These are phyloP conservation scores for Tetranychus piercei DNA, from an alignment of 2,888 invertebrate genomes.

Conservation along the genomic window DNA sequence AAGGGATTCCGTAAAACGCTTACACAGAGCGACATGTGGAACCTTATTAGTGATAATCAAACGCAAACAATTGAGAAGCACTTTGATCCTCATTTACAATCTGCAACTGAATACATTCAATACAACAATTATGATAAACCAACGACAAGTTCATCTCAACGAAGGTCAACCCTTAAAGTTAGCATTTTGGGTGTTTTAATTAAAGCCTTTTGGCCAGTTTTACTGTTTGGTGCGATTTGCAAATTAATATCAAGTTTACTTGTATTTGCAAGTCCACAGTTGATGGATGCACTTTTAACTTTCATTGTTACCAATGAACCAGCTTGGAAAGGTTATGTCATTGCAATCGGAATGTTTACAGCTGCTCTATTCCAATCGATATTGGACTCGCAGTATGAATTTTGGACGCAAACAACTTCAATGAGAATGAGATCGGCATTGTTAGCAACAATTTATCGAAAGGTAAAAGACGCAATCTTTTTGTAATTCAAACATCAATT, in stretches of 20 bases:
- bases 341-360: not conserved
- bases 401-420: not conserved
- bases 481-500: not conserved
- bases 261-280: not conserved
- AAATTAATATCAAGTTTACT: not conserved
- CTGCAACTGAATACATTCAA: not conserved
- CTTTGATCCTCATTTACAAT: not conserved
- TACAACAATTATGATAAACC: not conserved
- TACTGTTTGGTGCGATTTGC: not conserved
- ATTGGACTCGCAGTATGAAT: not conserved
- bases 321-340: not conserved
- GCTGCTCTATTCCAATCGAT: not conserved
- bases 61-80: not conserved
- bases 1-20: conserved; percentile 18
- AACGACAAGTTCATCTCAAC: not conserved
- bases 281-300: not conserved
- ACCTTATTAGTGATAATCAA: conserved; percentile 9
- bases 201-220: not conserved
- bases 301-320: not conserved
- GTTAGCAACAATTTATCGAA: conserved; percentile 3
- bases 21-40: conserved; percentile 16
- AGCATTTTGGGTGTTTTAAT: not conserved
- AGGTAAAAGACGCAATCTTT: not conserved
- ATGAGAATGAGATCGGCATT: conserved; percentile 1
- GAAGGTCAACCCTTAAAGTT: not conserved